Percentiles rank a stretch among this genome's conserved stretches.
Evolutionary conservation across 2,888 invertebrate species (phyloP).

Genomic region (Alviniconcha strummeri): DNA sequence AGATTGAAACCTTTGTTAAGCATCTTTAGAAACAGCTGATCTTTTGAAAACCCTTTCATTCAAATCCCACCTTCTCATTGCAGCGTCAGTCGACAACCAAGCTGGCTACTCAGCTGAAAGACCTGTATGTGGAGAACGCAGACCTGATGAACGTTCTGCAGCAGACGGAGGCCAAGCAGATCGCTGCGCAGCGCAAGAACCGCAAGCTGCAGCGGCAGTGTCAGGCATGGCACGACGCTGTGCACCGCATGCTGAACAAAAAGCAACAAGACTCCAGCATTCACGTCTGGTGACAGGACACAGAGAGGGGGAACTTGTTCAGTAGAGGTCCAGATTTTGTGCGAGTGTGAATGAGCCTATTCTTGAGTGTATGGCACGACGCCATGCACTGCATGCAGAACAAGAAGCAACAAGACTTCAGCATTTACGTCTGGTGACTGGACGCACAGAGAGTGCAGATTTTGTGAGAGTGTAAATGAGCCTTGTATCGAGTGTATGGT

Average conservation of each 20-base stretch:
- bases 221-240: conserved; percentile 48
- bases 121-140: conserved; percentile 66
- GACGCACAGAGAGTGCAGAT: no score
- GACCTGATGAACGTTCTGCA: conserved; percentile 60
- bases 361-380: conserved; percentile 37
- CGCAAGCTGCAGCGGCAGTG: conserved; percentile 59
- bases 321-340: no score
- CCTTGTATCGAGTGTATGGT: no score
- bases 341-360: no score
- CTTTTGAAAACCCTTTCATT: no score
- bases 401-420: background rate
- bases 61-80: conserved; percentile 26
- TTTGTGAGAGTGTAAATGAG: no score
- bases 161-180: conserved; percentile 61
- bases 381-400: conserved; percentile 34
- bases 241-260: conserved; percentile 22
- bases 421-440: background rate
- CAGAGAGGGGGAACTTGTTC: background rate
- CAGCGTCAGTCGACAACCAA: conserved; percentile 57
- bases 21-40: no score
- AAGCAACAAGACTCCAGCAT: background rate
- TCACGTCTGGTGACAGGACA: background rate
- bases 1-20: no score
- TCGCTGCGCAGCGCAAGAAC: conserved; percentile 56
- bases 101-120: conserved; percentile 61